Evolutionary conservation across 2,888 invertebrate genomes (phyloP).

Genomic region (Pachydiplax longipennis): DNA sequence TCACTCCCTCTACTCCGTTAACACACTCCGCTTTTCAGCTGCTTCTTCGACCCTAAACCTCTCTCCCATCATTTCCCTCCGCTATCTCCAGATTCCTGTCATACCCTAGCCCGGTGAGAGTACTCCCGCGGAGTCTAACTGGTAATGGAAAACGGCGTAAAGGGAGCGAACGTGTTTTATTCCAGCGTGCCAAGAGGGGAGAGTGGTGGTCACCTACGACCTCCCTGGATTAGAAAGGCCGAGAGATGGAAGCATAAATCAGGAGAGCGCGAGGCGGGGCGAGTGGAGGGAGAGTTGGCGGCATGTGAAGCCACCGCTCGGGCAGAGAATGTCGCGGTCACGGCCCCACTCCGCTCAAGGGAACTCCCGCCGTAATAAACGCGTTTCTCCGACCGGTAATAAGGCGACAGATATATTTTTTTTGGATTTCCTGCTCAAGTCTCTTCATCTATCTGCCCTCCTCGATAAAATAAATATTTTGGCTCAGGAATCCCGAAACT

Average conservation of each 20-base stretch:
- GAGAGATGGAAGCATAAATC: not conserved
- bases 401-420: not conserved
- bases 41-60: not conserved
- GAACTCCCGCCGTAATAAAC: not conserved
- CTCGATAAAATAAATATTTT: no score
- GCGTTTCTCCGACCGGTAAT: not conserved
- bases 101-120: not conserved
- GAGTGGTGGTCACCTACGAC: not conserved
- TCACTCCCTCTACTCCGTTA: not conserved
- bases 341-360: not conserved
- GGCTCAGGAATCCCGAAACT: no score
- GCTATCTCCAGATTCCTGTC: not conserved
- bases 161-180: not conserved
- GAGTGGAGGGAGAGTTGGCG: not conserved
- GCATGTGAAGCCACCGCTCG: not conserved
- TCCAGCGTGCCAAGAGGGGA: not conserved
- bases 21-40: not conserved
- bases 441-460: no score
- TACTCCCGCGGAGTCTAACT: not conserved
- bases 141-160: slow-evolving; percentile 1
- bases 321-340: not conserved
- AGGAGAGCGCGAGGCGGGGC: not conserved
- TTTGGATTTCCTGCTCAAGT: not conserved
- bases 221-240: not conserved
- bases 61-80: not conserved